phyloP scores from a whole-genome alignment of 2,113 vertebrate species.

The Grantiella picta region DNA sequence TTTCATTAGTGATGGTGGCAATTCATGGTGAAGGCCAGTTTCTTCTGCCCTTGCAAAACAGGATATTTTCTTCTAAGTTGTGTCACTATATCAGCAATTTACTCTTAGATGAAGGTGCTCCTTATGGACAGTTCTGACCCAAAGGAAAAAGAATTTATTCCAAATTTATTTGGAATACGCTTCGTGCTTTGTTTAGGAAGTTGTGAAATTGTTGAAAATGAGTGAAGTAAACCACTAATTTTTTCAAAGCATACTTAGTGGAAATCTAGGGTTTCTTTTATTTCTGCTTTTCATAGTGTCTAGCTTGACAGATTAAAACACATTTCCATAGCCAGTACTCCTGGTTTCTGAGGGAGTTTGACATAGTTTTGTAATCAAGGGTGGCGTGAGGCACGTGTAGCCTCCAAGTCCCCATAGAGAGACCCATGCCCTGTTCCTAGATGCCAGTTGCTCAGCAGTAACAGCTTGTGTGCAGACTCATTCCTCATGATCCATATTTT shows the following conservation, averaged over 20 bases:
- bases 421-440: neutral
- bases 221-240: neutral
- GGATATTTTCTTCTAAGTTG: neutral
- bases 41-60: neutral
- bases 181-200: neutral
- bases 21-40: neutral
- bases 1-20: slow-evolving; percentile 49
- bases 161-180: neutral
- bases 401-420: neutral
- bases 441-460: neutral
- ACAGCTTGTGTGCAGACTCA: neutral
- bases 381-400: neutral
- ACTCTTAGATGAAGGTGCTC: neutral
- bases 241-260: neutral
- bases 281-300: neutral
- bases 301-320: neutral
- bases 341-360: neutral
- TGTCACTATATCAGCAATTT: neutral
- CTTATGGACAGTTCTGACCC: neutral
- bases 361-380: neutral
- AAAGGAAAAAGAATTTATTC: neutral
- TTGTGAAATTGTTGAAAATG: neutral
- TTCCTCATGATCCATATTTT: neutral
- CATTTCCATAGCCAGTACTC: neutral
- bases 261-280: neutral